phyloP scores from a whole-genome alignment of 2,113 vertebrate genomes.

The Syngnathoides biaculeatus region DNA sequence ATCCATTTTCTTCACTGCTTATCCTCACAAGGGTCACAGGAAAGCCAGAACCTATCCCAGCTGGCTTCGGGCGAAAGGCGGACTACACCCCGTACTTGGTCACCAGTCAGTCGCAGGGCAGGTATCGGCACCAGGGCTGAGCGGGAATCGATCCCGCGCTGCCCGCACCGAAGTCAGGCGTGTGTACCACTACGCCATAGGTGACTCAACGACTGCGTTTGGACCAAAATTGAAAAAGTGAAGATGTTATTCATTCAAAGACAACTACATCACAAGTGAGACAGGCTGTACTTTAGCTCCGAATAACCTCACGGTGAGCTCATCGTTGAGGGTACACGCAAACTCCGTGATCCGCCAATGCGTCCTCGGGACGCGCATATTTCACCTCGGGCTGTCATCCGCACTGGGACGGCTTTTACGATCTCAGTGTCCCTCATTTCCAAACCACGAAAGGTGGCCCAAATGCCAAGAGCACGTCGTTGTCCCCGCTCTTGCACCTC shows the following conservation, averaged over 20 bases:
- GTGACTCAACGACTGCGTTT: no score
- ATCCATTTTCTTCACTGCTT: no score
- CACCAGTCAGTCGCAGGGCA: no score
- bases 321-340: no score
- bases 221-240: background rate
- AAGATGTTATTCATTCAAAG: background rate
- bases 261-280: background rate
- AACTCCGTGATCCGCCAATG: background rate
- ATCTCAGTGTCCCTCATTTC: conserved; percentile 53
- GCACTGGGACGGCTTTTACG: conserved; percentile 48
- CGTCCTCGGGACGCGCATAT: background rate
- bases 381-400: conserved; percentile 50
- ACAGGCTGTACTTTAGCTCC: background rate
- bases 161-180: no score
- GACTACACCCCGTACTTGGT: no score
- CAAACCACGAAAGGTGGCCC: conserved; percentile 49
- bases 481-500: background rate
- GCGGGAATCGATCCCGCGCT: no score
- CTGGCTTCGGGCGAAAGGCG: no score
- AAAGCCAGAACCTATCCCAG: no score
- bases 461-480: background rate
- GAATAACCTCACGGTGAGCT: conserved; percentile 43
- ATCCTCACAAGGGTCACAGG: no score
- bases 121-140: no score
- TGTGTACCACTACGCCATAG: no score